Percentiles rank a stretch among this genome's conserved stretches.
These are phyloP conservation scores for Vombatus ursinus DNA, from an alignment of 2,113 vertebrate species.

Conservation along the genomic window DNA sequence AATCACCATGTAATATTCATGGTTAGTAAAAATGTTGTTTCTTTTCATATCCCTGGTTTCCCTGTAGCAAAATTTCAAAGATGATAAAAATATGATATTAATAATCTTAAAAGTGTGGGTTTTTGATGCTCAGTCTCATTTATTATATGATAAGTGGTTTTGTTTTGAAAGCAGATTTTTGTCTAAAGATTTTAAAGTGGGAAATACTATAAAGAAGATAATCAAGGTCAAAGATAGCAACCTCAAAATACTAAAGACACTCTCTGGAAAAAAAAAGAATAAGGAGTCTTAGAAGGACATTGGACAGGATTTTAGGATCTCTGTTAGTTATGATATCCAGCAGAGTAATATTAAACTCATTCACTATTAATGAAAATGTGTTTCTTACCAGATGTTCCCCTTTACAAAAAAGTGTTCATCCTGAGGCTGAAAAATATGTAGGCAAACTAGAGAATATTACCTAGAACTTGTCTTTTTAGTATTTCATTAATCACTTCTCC, in stretches of 20 bases:
- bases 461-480: neutral
- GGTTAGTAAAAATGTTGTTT: neutral
- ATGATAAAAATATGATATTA: neutral
- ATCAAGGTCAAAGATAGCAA: neutral
- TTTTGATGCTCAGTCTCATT: neutral
- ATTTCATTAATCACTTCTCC: neutral
- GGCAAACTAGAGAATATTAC: neutral
- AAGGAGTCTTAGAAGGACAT: neutral
- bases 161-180: neutral
- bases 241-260: neutral
- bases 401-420: neutral
- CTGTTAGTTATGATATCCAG: slow-evolving; percentile 11
- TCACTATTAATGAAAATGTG: neutral
- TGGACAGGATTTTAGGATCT: neutral
- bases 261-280: neutral
- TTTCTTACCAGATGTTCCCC: neutral
- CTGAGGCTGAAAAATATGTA: neutral
- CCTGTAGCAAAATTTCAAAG: neutral
- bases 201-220: neutral
- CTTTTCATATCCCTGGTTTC: neutral
- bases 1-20: neutral
- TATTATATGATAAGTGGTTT: neutral
- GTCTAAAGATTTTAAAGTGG: neutral
- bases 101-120: neutral
- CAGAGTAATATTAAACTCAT: slow-evolving; percentile 14